These are phyloP conservation scores for Hyalella azteca DNA, from an alignment of 2,888 invertebrate species.

Conservation along the genomic window DNA sequence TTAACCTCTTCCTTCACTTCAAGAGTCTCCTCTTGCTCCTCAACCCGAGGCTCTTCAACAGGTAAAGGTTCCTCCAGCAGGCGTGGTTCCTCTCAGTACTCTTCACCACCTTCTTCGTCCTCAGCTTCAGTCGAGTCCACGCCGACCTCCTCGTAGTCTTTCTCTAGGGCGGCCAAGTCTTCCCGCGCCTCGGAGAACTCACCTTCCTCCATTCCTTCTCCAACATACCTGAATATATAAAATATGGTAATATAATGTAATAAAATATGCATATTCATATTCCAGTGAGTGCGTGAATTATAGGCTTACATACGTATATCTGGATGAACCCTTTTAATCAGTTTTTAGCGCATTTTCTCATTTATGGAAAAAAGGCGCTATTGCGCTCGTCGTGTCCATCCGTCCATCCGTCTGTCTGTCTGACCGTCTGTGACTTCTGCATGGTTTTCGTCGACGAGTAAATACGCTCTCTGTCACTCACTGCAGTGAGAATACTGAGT, in stretches of 20 bases:
- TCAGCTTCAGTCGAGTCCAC: conserved; percentile 59
- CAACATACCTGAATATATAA: conserved; percentile 67
- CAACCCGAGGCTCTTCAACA: background rate
- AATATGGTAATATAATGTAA: background rate
- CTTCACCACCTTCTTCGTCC: conserved; percentile 80
- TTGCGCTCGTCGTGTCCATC: no score
- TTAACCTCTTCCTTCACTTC: background rate
- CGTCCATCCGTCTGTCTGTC: no score
- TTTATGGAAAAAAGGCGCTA: background rate
- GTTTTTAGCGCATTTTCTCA: background rate
- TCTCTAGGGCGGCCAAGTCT: conserved; percentile 79
- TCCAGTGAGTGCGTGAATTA: background rate
- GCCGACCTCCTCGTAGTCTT: conserved; percentile 65
- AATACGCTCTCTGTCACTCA: no score
- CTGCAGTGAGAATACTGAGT: no score
- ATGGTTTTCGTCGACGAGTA: no score
- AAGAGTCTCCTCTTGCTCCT: background rate
- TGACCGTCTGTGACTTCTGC: no score
- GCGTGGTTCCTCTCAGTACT: conserved; percentile 64
- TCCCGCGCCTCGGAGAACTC: conserved; percentile 90
- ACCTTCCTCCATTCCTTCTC: conserved; percentile 85
- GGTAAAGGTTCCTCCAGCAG: background rate
- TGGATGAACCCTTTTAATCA: background rate
- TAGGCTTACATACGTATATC: no score
- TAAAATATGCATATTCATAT: background rate